These are phyloP conservation scores for Xiphorhynchus elegans DNA, from an alignment of 2,113 vertebrate species.

Conservation along the genomic window DNA sequence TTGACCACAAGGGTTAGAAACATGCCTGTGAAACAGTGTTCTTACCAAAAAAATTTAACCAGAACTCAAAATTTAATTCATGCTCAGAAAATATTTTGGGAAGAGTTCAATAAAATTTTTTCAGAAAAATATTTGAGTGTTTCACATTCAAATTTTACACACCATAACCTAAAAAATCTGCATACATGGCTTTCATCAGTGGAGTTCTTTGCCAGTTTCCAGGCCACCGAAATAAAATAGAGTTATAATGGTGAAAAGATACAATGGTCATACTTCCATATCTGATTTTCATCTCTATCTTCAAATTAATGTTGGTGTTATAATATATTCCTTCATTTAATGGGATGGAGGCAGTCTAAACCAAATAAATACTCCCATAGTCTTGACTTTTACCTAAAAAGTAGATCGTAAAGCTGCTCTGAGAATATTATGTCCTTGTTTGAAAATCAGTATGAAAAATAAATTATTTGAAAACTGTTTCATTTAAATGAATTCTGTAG, in stretches of 20 bases:
- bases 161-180: neutral
- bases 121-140: neutral
- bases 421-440: neutral
- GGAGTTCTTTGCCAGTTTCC: neutral
- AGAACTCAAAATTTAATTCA: neutral
- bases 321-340: neutral
- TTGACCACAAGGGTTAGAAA: neutral
- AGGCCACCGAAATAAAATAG: neutral
- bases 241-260: neutral
- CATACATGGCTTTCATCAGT: neutral
- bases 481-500: constrained; percentile 39
- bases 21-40: neutral
- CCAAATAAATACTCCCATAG: neutral
- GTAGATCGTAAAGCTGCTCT: neutral
- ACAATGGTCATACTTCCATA: neutral
- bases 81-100: neutral
- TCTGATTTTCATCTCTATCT: neutral
- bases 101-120: neutral
- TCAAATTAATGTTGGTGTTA: neutral
- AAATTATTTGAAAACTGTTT: neutral
- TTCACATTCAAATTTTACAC: neutral
- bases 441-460: neutral
- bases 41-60: neutral
- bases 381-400: neutral
- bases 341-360: neutral